A percentile compares a stretch with the other conserved stretches of the same genome.
Conservation (phyloP, 2,113 vertebrate species). For the Nothocercus nigrocapillus region DNA sequence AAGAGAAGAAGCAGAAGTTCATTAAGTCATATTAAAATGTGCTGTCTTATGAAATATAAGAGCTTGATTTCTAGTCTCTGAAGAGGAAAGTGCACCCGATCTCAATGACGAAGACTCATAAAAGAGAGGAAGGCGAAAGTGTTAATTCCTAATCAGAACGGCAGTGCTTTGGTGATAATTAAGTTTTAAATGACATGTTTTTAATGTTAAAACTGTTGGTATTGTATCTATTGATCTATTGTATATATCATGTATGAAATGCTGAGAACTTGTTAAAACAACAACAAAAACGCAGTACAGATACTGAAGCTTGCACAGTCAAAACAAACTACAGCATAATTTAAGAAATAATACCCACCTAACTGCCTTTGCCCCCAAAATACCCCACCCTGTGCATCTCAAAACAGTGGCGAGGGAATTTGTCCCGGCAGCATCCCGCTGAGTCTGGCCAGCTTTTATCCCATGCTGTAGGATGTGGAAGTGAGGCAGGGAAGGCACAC, state of each 20-base stretch:
- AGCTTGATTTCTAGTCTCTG: neutral
- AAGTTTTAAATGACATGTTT: neutral
- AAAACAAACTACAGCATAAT: neutral
- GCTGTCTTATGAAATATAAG: neutral
- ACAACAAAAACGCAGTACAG: neutral
- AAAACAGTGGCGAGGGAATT: neutral
- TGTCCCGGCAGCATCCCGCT: no score
- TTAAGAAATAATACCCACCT: neutral
- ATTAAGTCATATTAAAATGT: neutral
- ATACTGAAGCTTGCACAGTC: neutral
- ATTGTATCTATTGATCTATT: neutral
- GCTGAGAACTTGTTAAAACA: neutral
- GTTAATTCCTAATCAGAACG: neutral
- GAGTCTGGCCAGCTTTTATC: neutral
- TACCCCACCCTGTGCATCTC: neutral
- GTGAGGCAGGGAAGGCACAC: neutral
- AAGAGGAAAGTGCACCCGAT: neutral
- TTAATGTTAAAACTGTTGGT: neutral
- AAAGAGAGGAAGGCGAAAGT: neutral
- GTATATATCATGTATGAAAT: neutral
- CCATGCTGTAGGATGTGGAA: neutral
- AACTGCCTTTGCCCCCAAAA: neutral
- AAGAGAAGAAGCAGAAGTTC: neutral
- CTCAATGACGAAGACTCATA: neutral
- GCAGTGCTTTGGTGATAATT: neutral